phyloP scores from a whole-genome alignment of 2,113 vertebrate species.

The Albula glossodonta region DNA sequence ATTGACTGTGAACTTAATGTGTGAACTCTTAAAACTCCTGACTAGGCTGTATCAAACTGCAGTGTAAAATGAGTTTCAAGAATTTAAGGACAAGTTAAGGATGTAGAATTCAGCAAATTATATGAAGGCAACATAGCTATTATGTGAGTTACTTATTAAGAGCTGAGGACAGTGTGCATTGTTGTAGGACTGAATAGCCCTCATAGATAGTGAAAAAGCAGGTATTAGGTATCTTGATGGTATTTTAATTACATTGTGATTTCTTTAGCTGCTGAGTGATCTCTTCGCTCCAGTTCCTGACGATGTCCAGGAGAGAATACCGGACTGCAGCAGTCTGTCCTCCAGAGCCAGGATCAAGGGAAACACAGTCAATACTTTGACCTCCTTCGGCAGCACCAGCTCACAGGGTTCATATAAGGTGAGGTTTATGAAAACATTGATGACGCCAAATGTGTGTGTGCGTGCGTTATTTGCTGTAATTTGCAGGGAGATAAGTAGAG shows the following conservation, averaged over 20 bases:
- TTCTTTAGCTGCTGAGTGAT: slow-evolving; percentile 81
- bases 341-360: slow-evolving; percentile 79
- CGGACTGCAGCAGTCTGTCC: slow-evolving; percentile 75
- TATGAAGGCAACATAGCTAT: too few relatives aligned
- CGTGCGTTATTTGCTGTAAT: too few relatives aligned
- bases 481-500: too few relatives aligned
- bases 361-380: slow-evolving; percentile 63
- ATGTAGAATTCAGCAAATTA: too few relatives aligned
- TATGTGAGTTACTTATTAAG: too few relatives aligned
- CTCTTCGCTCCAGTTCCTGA: slow-evolving; percentile 80
- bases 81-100: too few relatives aligned
- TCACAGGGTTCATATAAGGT: slow-evolving; percentile 77
- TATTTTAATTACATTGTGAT: neutral
- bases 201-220: neutral
- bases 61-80: too few relatives aligned
- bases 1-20: too few relatives aligned
- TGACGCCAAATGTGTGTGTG: too few relatives aligned
- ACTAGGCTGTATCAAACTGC: too few relatives aligned
- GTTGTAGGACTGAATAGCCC: neutral
- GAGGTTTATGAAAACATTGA: slow-evolving; percentile 27
- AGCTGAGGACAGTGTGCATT: neutral
- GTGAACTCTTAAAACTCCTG: too few relatives aligned
- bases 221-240: neutral
- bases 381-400: slow-evolving; percentile 62
- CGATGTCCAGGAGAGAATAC: slow-evolving; percentile 81